Base-by-base conservation (phyloP, 2,113 vertebrate species). In the Coregonus clupeaformis region DNA sequence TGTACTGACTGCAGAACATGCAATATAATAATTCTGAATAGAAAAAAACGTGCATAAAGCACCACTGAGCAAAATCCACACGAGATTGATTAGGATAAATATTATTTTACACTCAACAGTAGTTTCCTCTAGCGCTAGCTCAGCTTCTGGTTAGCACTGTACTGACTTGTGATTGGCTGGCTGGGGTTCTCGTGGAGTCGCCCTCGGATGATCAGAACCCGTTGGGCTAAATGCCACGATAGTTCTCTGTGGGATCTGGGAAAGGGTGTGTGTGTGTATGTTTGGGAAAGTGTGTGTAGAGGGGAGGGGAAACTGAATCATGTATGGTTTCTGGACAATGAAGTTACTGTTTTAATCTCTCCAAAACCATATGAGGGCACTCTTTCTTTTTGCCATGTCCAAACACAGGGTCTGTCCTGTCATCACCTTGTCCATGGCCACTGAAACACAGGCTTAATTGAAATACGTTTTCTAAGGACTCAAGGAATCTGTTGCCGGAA, bases 331-430 rank as follows among this genome's bases (percentile, higher is more conserved):
- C 12, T 71, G 70, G 71, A 87, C 81, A 87, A 85, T 78, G 69
- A 74, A 83, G 45, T 83, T 70, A 80, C 75, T 85, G 79, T 82
- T 85, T 76, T 68, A 82, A 78, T 85, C 45, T 76, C 42, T 76
- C 67, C 62, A 76, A 73, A 78, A 71, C 77, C 71, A 68, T 77
- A 73, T 85, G 79, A 85, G 73, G 60, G 22, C 72, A 22, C 72
- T 77, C 42, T 60, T 29, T 77, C 63, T 77, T 69, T 65, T 24
- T 25, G 22, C 22, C 59, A 32, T 76, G 67, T 82, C 62, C 55
- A 65, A 80, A 68, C 71, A 79, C 69, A 76, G 73, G 60, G 75
- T 62, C 25, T 47, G 14, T 49, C 69, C 68, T 79, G 75, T 78
- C 74, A 77, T 75, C 68, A 73, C 69, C 72, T 73, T 68, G 71